Percentiles rank a stretch among this genome's conserved stretches.
Conservation (phyloP, 2,797 vertebrate genomes). For the Graptemys geographica region DNA sequence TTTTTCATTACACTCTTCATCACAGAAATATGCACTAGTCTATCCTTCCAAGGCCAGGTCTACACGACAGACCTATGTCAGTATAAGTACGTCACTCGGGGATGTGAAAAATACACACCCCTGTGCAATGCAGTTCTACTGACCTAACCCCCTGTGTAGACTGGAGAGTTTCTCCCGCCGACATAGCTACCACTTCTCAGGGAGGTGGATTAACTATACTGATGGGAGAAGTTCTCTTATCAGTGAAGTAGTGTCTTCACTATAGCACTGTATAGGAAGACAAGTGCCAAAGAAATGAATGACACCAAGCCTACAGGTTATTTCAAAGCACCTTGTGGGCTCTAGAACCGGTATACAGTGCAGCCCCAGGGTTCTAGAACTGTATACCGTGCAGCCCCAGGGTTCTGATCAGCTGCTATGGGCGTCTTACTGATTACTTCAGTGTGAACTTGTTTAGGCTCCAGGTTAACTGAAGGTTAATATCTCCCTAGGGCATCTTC, state of each 20-base stretch:
- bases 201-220: not conserved
- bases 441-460: rapidly evolving
- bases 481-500: not conserved
- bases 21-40: not conserved
- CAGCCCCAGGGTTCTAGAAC: not conserved
- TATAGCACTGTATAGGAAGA: not conserved
- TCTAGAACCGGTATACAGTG: not conserved
- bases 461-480: rapidly evolving
- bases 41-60: not conserved
- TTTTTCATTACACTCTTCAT: not conserved
- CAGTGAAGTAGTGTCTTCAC: not conserved
- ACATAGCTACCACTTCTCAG: not conserved
- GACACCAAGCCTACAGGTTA: not conserved
- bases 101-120: not conserved
- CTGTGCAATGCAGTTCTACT: not conserved
- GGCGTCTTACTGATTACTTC: not conserved
- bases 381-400: not conserved
- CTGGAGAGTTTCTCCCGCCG: not conserved
- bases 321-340: not conserved
- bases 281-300: not conserved
- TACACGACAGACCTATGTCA: not conserved
- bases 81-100: not conserved
- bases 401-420: not conserved
- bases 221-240: not conserved
- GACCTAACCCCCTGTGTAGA: not conserved